Percentiles rank a stretch among this genome's conserved stretches.
Conservation (phyloP, 2,888 invertebrate genomes). For the Synanthedon myopaeformis region DNA sequence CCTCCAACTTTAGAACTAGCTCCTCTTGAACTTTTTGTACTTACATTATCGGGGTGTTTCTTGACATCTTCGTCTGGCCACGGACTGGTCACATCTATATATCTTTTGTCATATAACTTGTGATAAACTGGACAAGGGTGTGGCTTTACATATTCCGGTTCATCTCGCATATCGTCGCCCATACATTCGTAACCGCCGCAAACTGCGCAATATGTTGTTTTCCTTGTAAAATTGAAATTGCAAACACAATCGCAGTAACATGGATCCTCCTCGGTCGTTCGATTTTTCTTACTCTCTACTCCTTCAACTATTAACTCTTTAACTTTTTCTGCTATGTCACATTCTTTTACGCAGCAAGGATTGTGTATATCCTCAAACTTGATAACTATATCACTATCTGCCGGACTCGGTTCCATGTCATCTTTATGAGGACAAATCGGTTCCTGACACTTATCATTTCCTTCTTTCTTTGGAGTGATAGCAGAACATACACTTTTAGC, state of each 20-base stretch:
- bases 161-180: constrained; percentile 41
- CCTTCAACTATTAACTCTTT: constrained; percentile 49
- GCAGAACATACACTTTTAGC: constrained; percentile 33
- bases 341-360: constrained; percentile 47
- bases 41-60: constrained; percentile 17
- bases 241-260: constrained; percentile 60
- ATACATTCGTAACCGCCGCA: constrained; percentile 58
- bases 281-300: constrained; percentile 21
- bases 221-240: constrained; percentile 41
- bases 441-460: constrained; percentile 18
- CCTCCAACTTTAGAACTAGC: constrained; percentile 15
- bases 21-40: constrained; percentile 28
- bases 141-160: constrained; percentile 42
- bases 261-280: constrained; percentile 19
- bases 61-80: constrained; percentile 37
- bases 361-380: constrained; percentile 41
- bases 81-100: constrained; percentile 34
- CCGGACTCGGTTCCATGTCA: constrained; percentile 36
- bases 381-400: constrained; percentile 46
- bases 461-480: constrained; percentile 7
- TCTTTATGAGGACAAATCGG: constrained; percentile 24
- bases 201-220: constrained; percentile 54
- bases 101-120: constrained; percentile 47
- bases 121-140: constrained; percentile 60
- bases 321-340: constrained; percentile 44